Conservation (phyloP, 2,113 vertebrate genomes). For the Anas platyrhynchos region DNA sequence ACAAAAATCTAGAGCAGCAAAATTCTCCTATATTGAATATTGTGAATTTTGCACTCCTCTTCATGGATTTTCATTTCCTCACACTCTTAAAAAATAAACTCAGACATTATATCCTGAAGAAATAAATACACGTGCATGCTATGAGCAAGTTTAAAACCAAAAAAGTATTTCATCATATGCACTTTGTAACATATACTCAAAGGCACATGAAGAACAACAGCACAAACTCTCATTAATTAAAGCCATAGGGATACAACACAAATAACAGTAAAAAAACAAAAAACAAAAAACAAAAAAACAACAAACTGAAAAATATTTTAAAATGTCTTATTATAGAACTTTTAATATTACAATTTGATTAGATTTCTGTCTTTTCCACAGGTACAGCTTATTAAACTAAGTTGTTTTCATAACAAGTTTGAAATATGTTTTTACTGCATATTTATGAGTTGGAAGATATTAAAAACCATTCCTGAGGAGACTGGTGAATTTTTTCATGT, state of each 20-base stretch:
- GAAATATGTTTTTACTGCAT: not conserved
- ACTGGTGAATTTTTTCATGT: not conserved
- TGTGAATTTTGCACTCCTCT: not conserved
- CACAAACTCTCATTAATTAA: not conserved
- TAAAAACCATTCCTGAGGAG: not conserved
- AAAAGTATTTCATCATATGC: not conserved
- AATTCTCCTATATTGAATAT: not conserved
- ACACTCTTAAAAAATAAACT: not conserved
- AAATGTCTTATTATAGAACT: not conserved
- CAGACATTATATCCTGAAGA: not conserved
- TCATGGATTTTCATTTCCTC: not conserved
- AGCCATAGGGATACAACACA: not conserved
- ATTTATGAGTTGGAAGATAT: not conserved
- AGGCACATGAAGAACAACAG: not conserved
- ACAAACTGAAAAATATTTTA: not conserved
- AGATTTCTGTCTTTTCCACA: not conserved
- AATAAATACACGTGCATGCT: not conserved
- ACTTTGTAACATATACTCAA: not conserved
- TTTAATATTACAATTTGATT: not conserved
- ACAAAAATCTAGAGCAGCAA: not conserved
- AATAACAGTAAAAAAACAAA: not conserved
- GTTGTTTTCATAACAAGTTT: not conserved
- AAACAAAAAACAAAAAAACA: not conserved
- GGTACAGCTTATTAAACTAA: not conserved
- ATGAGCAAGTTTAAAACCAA: not conserved